Base-by-base conservation (phyloP, 2,888 invertebrate genomes). In the Thelaira solivaga region DNA sequence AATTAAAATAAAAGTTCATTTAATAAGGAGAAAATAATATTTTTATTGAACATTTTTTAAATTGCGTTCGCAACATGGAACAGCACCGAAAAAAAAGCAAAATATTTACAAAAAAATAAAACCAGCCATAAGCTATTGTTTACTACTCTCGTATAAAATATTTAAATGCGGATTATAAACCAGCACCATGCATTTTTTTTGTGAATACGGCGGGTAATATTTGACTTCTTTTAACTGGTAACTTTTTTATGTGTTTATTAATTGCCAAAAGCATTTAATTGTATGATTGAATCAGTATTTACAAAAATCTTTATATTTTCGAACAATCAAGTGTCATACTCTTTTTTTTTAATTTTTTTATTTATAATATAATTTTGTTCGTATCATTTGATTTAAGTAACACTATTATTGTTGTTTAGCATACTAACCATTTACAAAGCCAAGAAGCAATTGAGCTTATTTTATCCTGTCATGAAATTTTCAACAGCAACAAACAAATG, bases 241-340 rank as follows among this genome's bases (percentile, higher is more conserved):
- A n/a, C n/a, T n/a, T n/a, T n/a, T n/a, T n/a, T n/a, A n/a, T n/a
- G n/a, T n/a, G n/a, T n/a, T n/a, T n/a, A n/a, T 18, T 31, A 51
- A 43, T 64, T 45, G 16, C 45, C 57, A 47, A 53, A 73, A 68
- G 47, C 67, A 62, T 68, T 64, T 77, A 57, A 57, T 41, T 39
- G 29, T 36, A 31, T n/a, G 16, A 59, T 43, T 45, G 36, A 43
- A 64, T 2, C 73, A 69, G 77, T 77, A 77, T 77, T 77, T 62
- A 64, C 20, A 76, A 59, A 57, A 31, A 55, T 59, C 36, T 26
- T 29, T 31, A 18, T 20, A 41, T 59, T 51, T 74, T 64, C 64
- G 64, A 74, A 74, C 57, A 74, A 74, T 55, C 51, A 69, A 71
- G 78, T 78, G 74, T 78, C 74, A 74, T 78, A 26, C 51, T 53